Percentiles rank a stretch among this genome's conserved stretches.
phyloP scores from a whole-genome alignment of 2,113 vertebrate genomes.

The mouse (Mus musculus) region DNA sequence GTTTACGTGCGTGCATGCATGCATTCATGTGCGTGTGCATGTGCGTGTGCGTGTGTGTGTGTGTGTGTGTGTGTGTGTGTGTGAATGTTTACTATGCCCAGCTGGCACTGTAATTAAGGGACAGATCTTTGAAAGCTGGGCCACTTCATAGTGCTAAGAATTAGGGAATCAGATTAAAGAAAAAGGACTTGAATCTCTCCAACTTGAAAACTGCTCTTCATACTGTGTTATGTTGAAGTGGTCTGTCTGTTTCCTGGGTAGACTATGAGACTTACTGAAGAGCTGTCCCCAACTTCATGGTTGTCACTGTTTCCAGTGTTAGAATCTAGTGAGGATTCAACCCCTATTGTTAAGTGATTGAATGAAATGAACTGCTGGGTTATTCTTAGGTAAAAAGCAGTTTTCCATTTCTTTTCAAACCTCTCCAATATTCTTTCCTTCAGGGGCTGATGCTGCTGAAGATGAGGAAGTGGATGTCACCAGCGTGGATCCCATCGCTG shows the following conservation, averaged over 20 bases:
- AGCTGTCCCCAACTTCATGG: background rate
- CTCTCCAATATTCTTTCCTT: constrained; percentile 35
- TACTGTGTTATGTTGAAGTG: constrained; percentile 2
- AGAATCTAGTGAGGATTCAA: background rate
- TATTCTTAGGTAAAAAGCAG: background rate
- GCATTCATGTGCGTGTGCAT: background rate
- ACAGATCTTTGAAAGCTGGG: background rate
- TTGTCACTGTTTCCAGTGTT: background rate
- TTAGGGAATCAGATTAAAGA: background rate
- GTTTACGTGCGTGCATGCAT: background rate
- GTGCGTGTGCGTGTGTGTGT: background rate
- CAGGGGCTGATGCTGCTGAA: constrained; percentile 97
- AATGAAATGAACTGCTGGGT: background rate
- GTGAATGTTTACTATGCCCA: background rate
- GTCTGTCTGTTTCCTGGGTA: background rate
- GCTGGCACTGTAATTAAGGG: background rate
- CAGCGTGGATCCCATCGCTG: constrained; percentile 96
- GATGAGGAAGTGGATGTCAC: constrained; percentile 99
- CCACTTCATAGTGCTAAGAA: constrained; percentile 59
- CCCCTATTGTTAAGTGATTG: background rate
- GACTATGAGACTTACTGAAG: background rate
- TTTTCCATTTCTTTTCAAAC: background rate
- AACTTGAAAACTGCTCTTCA: background rate
- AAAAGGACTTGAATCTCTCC: background rate
- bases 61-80: background rate